A percentile compares a stretch with the other conserved stretches of the same genome.
phyloP scores from a whole-genome alignment of 2,888 invertebrate genomes.

The Bellardia pandia region DNA sequence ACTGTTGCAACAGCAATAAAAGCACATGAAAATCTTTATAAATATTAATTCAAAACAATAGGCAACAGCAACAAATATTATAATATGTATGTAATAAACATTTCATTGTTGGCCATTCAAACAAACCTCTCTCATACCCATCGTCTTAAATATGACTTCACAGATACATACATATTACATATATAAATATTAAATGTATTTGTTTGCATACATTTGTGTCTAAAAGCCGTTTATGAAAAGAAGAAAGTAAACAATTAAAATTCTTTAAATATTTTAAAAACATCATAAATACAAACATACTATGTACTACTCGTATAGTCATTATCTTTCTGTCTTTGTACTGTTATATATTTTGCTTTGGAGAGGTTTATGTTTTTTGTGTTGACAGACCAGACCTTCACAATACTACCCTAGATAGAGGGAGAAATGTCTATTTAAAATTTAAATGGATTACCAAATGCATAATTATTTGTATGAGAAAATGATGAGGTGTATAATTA shows the following conservation, averaged over 20 bases:
- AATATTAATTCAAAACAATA: conserved; percentile 5
- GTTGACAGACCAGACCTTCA: too few species aligned
- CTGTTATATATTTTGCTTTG: background rate
- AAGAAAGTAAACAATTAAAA: conserved; percentile 36
- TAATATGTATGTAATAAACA: conserved; percentile 1
- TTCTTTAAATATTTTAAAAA: conserved; percentile 16
- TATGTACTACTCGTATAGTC: background rate
- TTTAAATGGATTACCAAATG: too few species aligned
- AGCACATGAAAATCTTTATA: background rate
- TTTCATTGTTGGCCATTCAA: background rate
- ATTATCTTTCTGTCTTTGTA: conserved; percentile 10
- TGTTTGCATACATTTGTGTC: background rate
- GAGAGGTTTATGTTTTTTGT: background rate
- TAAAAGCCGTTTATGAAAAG: background rate
- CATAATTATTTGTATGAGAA: too few species aligned
- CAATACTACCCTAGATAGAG: too few species aligned
- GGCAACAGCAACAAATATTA: background rate
- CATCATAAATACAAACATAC: background rate
- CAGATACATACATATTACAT: too few species aligned
- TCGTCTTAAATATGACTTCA: too few species aligned
- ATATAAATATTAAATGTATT: background rate
- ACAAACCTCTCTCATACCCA: background rate
- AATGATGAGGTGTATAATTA: too few species aligned
- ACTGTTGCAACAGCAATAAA: background rate
- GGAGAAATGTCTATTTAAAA: too few species aligned